Evolutionary conservation across 2,888 invertebrate genomes (phyloP), one percentile per base, ranked within the genome.

Genomic region (Oxystoma pomonae): DNA sequence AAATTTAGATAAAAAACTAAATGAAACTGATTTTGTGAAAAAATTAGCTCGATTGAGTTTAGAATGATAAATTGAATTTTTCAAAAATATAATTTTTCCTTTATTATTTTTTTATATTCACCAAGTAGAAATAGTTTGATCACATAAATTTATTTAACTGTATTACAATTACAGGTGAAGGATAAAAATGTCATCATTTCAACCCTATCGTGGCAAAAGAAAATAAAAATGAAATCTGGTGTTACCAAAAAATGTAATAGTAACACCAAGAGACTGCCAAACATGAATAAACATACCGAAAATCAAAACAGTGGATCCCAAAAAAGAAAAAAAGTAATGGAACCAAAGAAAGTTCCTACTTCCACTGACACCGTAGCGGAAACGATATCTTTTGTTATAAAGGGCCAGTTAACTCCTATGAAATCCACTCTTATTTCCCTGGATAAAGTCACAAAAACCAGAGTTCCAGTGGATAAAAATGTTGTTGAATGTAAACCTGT

Each of bases 321-420:
- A 35, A 35, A 73, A 61, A 77, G 73, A 66, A 77, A 75, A 63
- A 74, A 67, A 72, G 65, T 63, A 67, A 53, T 60, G 58, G 62
- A 72, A 64, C 55, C 69, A 65, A 69, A 73, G 70, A 53, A 64
- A 16, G 62, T 74, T 19, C 65, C 72, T 61, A 73, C 76, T 63
- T 64, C 72, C 60, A 73, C 76, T 63, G 78, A 78, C 66, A 75
- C 76, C 7, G 73, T 79, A 55, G 75, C 78, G 2, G 79, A 79
- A 68, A 79, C 80, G 1, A 79, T 79, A 63, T 76, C 78, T 2
- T 78, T 78, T 65, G 79, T 78, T n/a, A 78, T 78, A 21, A 77
- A 78, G 67, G 79, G 78, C 35, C 77, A 80, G 70, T 64, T 78
- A 20, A 76, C 77, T 1, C 77, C 77, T 1, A 73, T 77, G 16